These are phyloP conservation scores for Parapsyche elsis DNA, from an alignment of 1,140 invertebrate species.

Conservation along the genomic window DNA sequence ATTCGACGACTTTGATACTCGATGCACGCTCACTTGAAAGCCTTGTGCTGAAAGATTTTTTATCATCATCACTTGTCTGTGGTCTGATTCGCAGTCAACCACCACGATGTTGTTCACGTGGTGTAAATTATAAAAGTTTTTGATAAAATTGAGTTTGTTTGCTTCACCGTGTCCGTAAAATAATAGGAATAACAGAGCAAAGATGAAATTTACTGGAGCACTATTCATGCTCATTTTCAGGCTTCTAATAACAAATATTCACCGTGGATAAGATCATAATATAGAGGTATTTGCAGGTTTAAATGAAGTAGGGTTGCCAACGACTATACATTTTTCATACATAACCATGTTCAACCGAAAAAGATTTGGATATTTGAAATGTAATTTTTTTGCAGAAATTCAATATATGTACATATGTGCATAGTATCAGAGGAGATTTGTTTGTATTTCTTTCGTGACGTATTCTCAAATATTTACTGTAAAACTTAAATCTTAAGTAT, in stretches of 20 bases:
- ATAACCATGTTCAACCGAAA: neutral
- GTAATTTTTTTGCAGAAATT: neutral
- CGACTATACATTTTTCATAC: neutral
- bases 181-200: too few species aligned
- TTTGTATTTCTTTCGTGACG: too few species aligned
- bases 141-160: neutral
- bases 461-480: too few species aligned
- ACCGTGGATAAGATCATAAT: too few species aligned
- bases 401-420: neutral
- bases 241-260: too few species aligned
- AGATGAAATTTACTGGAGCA: too few species aligned
- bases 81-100: neutral
- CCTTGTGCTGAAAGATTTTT: neutral
- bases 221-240: too few species aligned
- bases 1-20: neutral
- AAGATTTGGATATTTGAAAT: neutral
- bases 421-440: too few species aligned
- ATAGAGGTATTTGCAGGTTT: too few species aligned
- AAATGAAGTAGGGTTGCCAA: too few species aligned
- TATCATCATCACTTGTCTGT: neutral
- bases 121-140: neutral
- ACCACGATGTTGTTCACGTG: constrained; percentile 1
- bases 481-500: too few species aligned
- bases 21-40: neutral
- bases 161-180: neutral